Evolutionary conservation across 1,140 invertebrate species (phyloP), one percentile per base, ranked within the genome.

Genomic region (Aethina tumida): DNA sequence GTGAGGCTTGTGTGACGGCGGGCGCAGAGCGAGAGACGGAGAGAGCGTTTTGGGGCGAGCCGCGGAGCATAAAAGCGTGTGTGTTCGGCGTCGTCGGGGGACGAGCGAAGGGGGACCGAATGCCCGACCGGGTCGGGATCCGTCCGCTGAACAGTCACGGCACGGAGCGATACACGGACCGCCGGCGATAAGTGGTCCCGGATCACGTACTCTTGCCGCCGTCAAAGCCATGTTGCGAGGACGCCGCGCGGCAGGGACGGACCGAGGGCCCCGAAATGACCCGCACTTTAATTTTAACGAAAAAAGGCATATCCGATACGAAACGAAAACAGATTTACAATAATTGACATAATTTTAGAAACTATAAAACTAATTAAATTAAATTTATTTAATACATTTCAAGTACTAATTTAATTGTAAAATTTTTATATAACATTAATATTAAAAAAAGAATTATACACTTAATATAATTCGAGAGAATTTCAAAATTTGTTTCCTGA

Each of bases 171-270:
- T 44, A 40, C 28, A 40, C 42, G 30, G 35, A 32, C 35, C 36
- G 39, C 18, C 29, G 22, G 30, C 41, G 42, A 44, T 40, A 44
- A 44, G 42, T 40, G 42, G 42, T 43, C 32, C 42, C 37, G 37
- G 37, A 44, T 44, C 42, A 44, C 42, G 42, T 44, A 44, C 21
- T 21, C 31, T 21, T 36, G n/a, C n/a, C n/a, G n/a, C n/a, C n/a
- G n/a, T n/a, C n/a, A n/a, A 38, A 14, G 36, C 36, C 36, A 29
- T 39, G 36, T 39, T 39, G 36, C 12, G 36, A n/a, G n/a, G n/a
- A n/a, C n/a, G n/a, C n/a, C n/a, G n/a, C n/a, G n/a, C n/a, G n/a
- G n/a, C n/a, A n/a, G n/a, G n/a, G n/a, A n/a, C 36, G 14, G 9
- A 10, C 29, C 29, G 16, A 17, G 10, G 29, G 29, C 29, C n/a